Evolutionary conservation across 2,888 invertebrate species (phyloP).

Genomic region (Listrodromus nycthemerus): DNA sequence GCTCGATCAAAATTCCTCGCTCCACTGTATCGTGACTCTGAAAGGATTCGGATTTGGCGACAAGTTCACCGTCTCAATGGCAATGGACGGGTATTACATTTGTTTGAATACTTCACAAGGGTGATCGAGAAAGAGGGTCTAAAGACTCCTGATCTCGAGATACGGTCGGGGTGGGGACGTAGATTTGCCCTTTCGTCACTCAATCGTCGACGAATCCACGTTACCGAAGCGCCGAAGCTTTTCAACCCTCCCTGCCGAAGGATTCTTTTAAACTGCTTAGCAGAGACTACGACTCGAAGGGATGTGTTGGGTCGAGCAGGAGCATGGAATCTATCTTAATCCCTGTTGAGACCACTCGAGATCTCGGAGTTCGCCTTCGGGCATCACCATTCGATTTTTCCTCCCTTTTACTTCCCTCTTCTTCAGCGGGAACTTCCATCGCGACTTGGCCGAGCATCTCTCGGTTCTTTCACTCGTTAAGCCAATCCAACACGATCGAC

Average conservation of each 20-base stretch:
- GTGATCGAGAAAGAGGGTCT: neutral
- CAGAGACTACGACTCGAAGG: conserved; percentile 42
- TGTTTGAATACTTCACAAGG: conserved; percentile 12
- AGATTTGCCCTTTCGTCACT: conserved; percentile 38
- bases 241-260: conserved; percentile 19
- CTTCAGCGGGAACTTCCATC: neutral
- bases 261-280: conserved; percentile 63
- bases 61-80: neutral
- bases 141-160: conserved; percentile 19
- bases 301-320: conserved; percentile 31
- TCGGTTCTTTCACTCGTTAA: conserved; percentile 29
- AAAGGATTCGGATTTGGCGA: conserved; percentile 11
- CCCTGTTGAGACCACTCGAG: conserved; percentile 55
- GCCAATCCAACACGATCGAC: conserved; percentile 43
- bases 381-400: conserved; percentile 16
- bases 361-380: conserved; percentile 47
- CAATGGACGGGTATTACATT: conserved; percentile 10
- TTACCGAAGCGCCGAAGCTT: conserved; percentile 39
- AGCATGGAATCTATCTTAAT: conserved; percentile 65
- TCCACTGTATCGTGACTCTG: neutral
- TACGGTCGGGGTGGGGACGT: neutral
- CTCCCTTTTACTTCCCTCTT: neutral
- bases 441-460: neutral
- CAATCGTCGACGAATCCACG: conserved; percentile 25
- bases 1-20: neutral